These are phyloP conservation scores for Fistularia tabacaria DNA, from an alignment of 2,797 vertebrate species.

Conservation along the genomic window DNA sequence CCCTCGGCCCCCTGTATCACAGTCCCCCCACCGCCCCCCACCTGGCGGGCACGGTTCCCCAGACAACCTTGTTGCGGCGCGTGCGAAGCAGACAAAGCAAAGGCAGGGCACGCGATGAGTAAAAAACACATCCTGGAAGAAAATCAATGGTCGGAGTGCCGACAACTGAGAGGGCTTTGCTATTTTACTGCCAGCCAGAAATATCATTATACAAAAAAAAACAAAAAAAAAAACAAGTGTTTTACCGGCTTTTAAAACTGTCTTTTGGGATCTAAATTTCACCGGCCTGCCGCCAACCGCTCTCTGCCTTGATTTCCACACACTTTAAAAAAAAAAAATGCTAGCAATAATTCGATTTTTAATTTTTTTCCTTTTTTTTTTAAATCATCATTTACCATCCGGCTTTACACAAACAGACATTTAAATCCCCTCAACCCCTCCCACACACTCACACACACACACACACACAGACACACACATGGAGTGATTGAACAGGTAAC, in stretches of 20 bases:
- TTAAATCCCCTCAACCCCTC: slow-evolving; percentile 5
- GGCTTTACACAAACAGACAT: slow-evolving; percentile 10
- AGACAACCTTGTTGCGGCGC: slow-evolving; percentile 32
- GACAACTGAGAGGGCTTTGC: background rate
- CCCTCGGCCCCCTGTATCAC: slow-evolving; percentile 29
- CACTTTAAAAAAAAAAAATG: background rate
- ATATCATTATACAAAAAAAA: slow-evolving; percentile 3
- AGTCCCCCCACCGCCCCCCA: background rate
- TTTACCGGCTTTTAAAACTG: too few relatives aligned
- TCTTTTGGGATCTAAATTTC: background rate
- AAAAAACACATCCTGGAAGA: background rate
- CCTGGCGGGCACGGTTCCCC: slow-evolving; percentile 19
- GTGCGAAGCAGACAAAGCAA: background rate
- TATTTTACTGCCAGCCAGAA: slow-evolving; percentile 1
- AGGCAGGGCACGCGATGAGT: background rate
- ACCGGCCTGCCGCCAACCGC: background rate
- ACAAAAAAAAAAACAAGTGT: background rate
- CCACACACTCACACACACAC: too few relatives aligned
- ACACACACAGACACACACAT: background rate
- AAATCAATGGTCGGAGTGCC: slow-evolving; percentile 10
- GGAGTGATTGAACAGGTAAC: background rate
- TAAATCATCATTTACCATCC: slow-evolving; percentile 1
- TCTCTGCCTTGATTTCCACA: background rate
- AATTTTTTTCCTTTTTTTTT: slow-evolving; percentile 4
- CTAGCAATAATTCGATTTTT: background rate